phyloP scores from a whole-genome alignment of 2,113 vertebrate genomes.

The Xiphias gladius region DNA sequence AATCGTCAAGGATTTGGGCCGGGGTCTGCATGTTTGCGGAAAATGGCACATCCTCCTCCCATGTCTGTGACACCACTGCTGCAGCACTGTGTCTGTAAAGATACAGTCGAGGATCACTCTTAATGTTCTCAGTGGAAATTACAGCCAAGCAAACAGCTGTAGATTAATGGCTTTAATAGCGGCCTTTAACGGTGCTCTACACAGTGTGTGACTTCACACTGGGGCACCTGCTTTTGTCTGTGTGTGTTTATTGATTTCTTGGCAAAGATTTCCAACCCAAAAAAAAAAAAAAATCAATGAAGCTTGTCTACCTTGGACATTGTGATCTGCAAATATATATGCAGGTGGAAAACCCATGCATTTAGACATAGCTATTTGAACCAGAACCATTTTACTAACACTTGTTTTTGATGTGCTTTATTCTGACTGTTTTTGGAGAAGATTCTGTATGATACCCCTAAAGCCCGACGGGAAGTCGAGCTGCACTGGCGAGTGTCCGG shows the following conservation, averaged over 20 bases:
- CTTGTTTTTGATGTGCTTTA: background rate
- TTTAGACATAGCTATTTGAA: background rate
- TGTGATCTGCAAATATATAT: background rate
- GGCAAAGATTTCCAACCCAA: background rate
- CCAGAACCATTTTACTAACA: background rate
- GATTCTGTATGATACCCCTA: conserved; percentile 92
- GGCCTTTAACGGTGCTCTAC: background rate
- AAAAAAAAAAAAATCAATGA: background rate
- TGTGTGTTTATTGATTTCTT: conserved; percentile 31
- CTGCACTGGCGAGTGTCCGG: conserved; percentile 92
- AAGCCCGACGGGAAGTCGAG: conserved; percentile 94
- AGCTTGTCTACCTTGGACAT: background rate
- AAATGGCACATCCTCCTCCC: conserved; percentile 4
- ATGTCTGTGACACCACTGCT: background rate
- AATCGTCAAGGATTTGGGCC: background rate
- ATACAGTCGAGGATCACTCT: background rate
- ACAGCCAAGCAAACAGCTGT: background rate
- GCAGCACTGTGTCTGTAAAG: conserved; percentile 9
- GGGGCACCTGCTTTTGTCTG: background rate
- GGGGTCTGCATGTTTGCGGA: background rate
- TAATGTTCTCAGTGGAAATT: background rate
- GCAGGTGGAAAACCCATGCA: no score
- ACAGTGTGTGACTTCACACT: background rate
- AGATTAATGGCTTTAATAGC: conserved; percentile 22
- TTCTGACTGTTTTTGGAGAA: conserved; percentile 27